A percentile compares a stretch with the other conserved stretches of the same genome.
Conservation (phyloP, 2,888 invertebrate genomes). For the Drosophila meridionalis region DNA sequence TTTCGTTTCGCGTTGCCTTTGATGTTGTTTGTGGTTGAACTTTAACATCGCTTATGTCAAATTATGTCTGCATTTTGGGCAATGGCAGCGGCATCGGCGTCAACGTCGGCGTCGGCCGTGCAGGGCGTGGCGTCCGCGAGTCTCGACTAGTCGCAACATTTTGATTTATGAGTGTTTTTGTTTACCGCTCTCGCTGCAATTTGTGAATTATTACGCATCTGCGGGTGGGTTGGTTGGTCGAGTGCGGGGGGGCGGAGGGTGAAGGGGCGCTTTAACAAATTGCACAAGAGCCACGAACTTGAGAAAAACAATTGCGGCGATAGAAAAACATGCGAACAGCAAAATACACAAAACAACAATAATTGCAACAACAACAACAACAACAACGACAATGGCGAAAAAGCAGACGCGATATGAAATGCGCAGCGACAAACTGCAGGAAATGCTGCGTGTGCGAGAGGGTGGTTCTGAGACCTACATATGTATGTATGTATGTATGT, state of each 20-base stretch:
- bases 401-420: constrained; percentile 52
- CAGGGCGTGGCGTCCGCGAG: constrained; percentile 64
- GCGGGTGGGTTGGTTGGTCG: constrained; percentile 7
- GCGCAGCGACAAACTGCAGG: constrained; percentile 67
- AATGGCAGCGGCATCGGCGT: not conserved
- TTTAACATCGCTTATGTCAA: constrained; percentile 82
- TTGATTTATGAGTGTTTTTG: constrained; percentile 76
- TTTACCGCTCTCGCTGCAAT: constrained; percentile 68
- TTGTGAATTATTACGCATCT: constrained; percentile 74
- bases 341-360: constrained; percentile 33
- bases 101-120: not conserved
- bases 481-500: not conserved
- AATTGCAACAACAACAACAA: constrained; percentile 9
- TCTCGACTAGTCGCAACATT: constrained; percentile 49
- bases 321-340: constrained; percentile 70
- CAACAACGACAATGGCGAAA: constrained; percentile 28
- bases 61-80: constrained; percentile 79
- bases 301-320: constrained; percentile 72
- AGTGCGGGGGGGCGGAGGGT: not conserved
- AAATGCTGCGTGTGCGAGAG: constrained; percentile 36
- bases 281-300: constrained; percentile 73
- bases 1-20: constrained; percentile 47
- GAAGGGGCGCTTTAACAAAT: constrained; percentile 56
- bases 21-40: constrained; percentile 70
- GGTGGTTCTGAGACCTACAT: constrained; percentile 7